These are phyloP conservation scores for Scomberomorus guttatus DNA, from an alignment of 2,797 vertebrate species.

Conservation along the genomic window DNA sequence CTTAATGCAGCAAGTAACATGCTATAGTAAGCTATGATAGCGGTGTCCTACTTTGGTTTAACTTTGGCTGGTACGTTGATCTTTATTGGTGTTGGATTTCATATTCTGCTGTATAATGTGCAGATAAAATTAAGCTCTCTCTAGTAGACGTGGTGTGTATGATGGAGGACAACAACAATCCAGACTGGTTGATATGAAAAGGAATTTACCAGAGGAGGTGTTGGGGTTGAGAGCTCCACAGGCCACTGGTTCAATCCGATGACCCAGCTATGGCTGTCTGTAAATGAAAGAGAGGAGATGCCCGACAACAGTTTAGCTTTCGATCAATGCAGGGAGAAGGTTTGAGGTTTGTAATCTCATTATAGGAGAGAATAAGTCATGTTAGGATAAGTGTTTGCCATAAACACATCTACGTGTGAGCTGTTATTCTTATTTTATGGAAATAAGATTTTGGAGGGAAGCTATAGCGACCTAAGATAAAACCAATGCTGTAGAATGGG, in stretches of 20 bases:
- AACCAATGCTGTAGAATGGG: no score
- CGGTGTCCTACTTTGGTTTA: not conserved
- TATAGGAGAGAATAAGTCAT: not conserved
- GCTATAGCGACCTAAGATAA: not conserved
- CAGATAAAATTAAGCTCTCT: not conserved
- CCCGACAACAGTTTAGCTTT: conserved; percentile 28
- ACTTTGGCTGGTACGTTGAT: not conserved
- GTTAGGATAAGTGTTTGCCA: not conserved
- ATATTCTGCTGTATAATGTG: not conserved
- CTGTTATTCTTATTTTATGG: not conserved
- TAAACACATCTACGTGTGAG: conserved; percentile 8
- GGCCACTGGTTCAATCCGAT: conserved; percentile 32
- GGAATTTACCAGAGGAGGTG: conserved; percentile 66
- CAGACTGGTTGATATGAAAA: conserved; percentile 16
- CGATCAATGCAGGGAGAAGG: conserved; percentile 19
- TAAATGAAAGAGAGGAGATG: conserved; percentile 33
- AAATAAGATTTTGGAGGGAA: not conserved
- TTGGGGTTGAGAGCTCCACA: conserved; percentile 40
- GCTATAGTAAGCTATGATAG: not conserved
- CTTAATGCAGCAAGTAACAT: not conserved
- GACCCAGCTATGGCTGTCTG: conserved; percentile 72
- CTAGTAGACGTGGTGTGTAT: not conserved
- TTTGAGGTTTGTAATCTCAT: conserved; percentile 19
- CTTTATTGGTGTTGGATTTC: not conserved
- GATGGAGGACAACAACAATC: conserved; percentile 7